A percentile compares a stretch with the other conserved stretches of the same genome.
Conservation (phyloP, 2,113 vertebrate genomes). For the Apus apus region DNA sequence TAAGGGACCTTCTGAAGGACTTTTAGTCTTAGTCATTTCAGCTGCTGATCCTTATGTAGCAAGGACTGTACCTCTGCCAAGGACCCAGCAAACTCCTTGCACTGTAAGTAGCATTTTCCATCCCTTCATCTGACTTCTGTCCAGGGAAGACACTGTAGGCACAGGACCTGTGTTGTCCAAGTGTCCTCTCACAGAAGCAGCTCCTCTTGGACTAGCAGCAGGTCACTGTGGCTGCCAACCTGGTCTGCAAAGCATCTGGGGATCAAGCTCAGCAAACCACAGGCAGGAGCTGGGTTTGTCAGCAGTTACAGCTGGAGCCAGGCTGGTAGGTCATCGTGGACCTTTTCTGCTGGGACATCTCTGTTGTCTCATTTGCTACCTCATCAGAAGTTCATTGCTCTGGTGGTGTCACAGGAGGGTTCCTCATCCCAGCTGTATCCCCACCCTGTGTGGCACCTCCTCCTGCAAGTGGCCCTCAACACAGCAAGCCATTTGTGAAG, state of each 20-base stretch:
- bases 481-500: background rate
- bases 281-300: background rate
- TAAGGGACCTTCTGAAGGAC: background rate
- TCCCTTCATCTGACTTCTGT: background rate
- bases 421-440: background rate
- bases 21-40: background rate
- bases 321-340: background rate
- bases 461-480: background rate
- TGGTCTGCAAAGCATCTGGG: background rate
- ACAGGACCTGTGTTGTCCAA: background rate
- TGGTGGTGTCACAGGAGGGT: background rate
- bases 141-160: background rate
- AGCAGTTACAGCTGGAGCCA: background rate
- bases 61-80: background rate
- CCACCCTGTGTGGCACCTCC: fast-evolving
- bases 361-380: background rate
- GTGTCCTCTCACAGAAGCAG: background rate
- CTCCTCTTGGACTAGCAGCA: background rate
- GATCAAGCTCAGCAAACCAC: background rate
- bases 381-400: background rate
- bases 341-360: background rate
- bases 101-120: background rate
- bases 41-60: background rate
- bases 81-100: background rate
- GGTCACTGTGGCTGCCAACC: background rate